phyloP scores from a whole-genome alignment of 2,797 vertebrate species.

The Gymnopithys bicolor region DNA sequence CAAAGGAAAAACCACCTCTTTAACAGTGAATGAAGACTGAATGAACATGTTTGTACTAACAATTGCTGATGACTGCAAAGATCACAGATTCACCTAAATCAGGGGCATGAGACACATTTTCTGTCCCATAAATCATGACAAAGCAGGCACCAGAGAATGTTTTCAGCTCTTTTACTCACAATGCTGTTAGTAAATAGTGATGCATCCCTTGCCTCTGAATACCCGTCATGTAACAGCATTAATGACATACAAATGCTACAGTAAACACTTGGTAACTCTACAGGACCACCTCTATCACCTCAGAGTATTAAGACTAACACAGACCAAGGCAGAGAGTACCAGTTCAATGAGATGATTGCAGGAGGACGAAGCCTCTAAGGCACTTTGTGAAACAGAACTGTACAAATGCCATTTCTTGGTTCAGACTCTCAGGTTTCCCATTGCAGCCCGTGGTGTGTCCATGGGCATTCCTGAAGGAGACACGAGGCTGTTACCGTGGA shows the following conservation, averaged over 20 bases:
- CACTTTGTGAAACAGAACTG: background rate
- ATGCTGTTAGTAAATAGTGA: background rate
- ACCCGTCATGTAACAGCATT: background rate
- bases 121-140: background rate
- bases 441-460: background rate
- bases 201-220: background rate
- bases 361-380: background rate
- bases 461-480: background rate
- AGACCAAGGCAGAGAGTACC: background rate
- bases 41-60: background rate
- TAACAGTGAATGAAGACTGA: background rate
- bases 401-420: background rate
- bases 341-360: background rate
- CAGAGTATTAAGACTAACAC: background rate
- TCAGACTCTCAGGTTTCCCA: rapidly evolving
- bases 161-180: slow-evolving; percentile 10
- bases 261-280: background rate
- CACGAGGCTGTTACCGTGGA: rapidly evolving
- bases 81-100: background rate
- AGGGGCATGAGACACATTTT: background rate
- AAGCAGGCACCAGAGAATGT: background rate
- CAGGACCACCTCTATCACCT: background rate
- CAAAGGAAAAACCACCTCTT: background rate
- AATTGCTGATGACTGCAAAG: background rate
- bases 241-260: background rate